Conservation (phyloP, 2,888 invertebrate species). For the Hypsopygia costalis region DNA sequence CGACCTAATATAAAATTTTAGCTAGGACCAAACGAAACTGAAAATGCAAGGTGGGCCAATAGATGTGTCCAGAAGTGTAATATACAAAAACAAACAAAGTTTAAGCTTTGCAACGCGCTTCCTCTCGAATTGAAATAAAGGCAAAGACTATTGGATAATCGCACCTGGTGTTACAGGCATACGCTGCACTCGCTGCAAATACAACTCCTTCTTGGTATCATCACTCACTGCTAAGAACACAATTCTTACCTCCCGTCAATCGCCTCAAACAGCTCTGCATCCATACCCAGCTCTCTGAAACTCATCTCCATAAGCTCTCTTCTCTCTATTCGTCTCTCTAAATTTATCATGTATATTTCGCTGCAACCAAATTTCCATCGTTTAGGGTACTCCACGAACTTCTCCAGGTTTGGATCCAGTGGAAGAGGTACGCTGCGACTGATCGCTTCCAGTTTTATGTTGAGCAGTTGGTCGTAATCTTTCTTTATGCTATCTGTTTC, state of each 20-base stretch:
- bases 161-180: too few species aligned
- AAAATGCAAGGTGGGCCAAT: too few species aligned
- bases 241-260: slow-evolving; percentile 92
- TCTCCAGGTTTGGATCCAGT: slow-evolving; percentile 53
- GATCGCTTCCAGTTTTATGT: slow-evolving; percentile 88
- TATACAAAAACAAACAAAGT: too few species aligned
- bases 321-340: slow-evolving; percentile 90
- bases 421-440: slow-evolving; percentile 76
- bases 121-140: too few species aligned
- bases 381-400: slow-evolving; percentile 49
- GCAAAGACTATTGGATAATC: too few species aligned
- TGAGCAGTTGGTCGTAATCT: slow-evolving; percentile 86
- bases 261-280: slow-evolving; percentile 88
- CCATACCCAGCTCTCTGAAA: slow-evolving; percentile 90
- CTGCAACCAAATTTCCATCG: slow-evolving; percentile 86
- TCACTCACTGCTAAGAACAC: too few species aligned
- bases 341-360: slow-evolving; percentile 95
- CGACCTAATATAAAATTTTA: too few species aligned
- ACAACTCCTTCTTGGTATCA: too few species aligned
- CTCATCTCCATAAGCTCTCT: slow-evolving; percentile 88
- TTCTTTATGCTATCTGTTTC: slow-evolving; percentile 81
- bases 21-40: too few species aligned
- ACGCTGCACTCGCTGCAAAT: too few species aligned
- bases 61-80: too few species aligned
- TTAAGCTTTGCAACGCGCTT: too few species aligned